These are phyloP conservation scores for Cryptoblepharus egeriae DNA, from an alignment of 2,797 vertebrate species.

Conservation along the genomic window DNA sequence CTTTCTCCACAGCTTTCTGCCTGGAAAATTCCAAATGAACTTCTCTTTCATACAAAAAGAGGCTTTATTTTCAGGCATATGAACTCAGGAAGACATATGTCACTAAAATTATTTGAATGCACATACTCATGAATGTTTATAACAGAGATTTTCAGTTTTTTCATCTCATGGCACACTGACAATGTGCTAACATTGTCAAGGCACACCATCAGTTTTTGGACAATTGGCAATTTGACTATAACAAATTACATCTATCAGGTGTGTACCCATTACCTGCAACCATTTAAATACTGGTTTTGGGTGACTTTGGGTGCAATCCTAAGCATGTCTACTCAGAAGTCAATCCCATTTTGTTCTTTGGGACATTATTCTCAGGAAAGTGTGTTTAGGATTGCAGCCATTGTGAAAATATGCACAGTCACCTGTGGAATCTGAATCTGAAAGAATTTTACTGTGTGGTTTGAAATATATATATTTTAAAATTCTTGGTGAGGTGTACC, in stretches of 20 bases:
- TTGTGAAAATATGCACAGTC: background rate
- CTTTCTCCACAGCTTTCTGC: background rate
- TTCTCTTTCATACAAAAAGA: background rate
- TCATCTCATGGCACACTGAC: too few relatives aligned
- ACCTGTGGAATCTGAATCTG: background rate
- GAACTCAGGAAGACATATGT: background rate
- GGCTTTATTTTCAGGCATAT: background rate
- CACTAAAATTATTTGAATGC: background rate
- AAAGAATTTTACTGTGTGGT: background rate
- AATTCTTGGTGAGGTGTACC: background rate
- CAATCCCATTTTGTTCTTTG: too few relatives aligned
- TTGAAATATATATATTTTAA: background rate
- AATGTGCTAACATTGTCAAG: too few relatives aligned
- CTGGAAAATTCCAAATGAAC: background rate
- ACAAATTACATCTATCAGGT: too few relatives aligned
- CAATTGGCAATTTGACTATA: too few relatives aligned
- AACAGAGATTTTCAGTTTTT: too few relatives aligned
- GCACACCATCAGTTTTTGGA: too few relatives aligned
- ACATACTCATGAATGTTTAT: background rate
- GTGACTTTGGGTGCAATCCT: background rate
- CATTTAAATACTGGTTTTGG: background rate
- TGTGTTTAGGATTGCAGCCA: too few relatives aligned
- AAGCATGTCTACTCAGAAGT: too few relatives aligned
- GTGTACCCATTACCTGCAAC: background rate
- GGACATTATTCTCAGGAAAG: too few relatives aligned